A percentile compares a stretch with the other conserved stretches of the same genome.
These are phyloP conservation scores for Epsilonema sp. DNA, from an alignment of 2,888 invertebrate species.

Conservation along the genomic window DNA sequence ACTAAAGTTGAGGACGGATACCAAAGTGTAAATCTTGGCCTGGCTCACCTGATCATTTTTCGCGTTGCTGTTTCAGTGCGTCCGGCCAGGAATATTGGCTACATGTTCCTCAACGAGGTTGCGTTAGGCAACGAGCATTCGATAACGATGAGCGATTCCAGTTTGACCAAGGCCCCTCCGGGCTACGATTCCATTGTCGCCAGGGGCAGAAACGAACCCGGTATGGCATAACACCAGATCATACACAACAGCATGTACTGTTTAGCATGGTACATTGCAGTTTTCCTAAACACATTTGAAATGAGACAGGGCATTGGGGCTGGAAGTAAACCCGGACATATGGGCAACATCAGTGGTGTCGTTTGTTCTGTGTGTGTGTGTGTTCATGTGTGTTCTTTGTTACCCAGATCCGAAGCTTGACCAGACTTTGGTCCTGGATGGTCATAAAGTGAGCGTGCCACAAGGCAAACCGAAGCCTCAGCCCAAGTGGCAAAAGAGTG, in stretches of 20 bases:
- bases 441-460: slow-evolving; percentile 28
- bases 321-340: too few species aligned
- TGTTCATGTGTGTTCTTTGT: too few species aligned
- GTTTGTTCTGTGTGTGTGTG: too few species aligned
- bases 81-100: slow-evolving; percentile 24
- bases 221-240: too few species aligned
- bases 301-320: too few species aligned
- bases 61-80: slow-evolving; percentile 24
- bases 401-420: slow-evolving; percentile 26
- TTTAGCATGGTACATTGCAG: too few species aligned
- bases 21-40: too few species aligned
- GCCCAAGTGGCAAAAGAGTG: slow-evolving; percentile 12
- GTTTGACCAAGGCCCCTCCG: slow-evolving; percentile 26
- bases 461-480: slow-evolving; percentile 25
- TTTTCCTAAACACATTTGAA: too few species aligned
- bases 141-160: slow-evolving; percentile 23
- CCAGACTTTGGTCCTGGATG: slow-evolving; percentile 23
- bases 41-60: too few species aligned
- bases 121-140: slow-evolving; percentile 31
- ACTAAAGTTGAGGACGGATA: too few species aligned
- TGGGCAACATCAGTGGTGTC: too few species aligned
- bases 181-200: slow-evolving; percentile 31
- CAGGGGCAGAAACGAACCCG: slow-evolving; percentile 27
- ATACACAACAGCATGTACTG: too few species aligned
- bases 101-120: slow-evolving; percentile 36